A percentile compares a stretch with the other conserved stretches of the same genome.
phyloP scores from a whole-genome alignment of 2,797 vertebrate genomes.

The Sparidentex hasta region DNA sequence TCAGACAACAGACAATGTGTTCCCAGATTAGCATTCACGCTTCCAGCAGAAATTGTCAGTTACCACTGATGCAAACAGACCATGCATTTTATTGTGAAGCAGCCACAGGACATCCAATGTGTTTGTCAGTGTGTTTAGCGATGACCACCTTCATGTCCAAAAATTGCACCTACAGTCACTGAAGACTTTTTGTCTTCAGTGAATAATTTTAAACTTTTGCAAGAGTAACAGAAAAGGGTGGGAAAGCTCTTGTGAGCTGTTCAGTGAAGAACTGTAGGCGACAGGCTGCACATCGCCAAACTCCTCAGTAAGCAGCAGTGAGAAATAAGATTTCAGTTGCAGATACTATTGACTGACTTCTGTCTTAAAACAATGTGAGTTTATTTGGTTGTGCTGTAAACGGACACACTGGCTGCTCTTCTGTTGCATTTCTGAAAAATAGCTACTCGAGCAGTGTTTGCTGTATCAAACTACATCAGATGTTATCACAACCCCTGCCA shows the following conservation, averaged over 20 bases:
- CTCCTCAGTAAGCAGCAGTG: neutral
- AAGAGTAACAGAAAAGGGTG: neutral
- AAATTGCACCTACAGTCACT: neutral
- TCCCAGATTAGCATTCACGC: too few relatives aligned
- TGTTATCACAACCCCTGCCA: too few relatives aligned
- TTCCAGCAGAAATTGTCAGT: neutral
- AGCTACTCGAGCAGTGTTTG: too few relatives aligned
- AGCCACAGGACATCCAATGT: neutral
- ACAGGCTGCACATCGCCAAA: neutral
- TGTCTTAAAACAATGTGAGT: neutral
- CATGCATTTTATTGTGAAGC: neutral
- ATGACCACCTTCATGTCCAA: neutral
- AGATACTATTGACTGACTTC: neutral
- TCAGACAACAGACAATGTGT: too few relatives aligned
- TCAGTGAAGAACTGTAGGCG: neutral
- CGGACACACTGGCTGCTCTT: neutral
- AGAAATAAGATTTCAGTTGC: constrained; percentile 6
- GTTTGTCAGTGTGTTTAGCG: neutral
- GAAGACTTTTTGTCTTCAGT: neutral
- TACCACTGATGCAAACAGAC: neutral
- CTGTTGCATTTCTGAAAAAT: constrained; percentile 4
- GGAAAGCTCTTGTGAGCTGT: neutral
- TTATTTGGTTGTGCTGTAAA: neutral
- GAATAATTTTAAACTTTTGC: neutral
- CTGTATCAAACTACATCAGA: neutral